These are phyloP conservation scores for Alviniconcha marisindica DNA, from an alignment of 1,140 invertebrate species.

Conservation along the genomic window DNA sequence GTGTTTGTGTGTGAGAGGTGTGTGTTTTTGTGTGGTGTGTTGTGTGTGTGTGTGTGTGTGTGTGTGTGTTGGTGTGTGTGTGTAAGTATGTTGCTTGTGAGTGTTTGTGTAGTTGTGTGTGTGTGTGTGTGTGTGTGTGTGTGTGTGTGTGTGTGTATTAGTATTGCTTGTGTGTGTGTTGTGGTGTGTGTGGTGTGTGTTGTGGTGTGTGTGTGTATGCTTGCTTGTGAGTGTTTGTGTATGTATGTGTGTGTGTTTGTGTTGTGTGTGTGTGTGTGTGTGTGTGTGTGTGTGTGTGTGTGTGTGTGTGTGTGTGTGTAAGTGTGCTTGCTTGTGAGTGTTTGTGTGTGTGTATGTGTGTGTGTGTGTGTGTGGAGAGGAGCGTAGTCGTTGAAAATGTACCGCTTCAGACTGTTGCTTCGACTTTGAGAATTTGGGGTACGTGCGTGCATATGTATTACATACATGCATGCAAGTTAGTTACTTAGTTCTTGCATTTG, in stretches of 20 bases:
- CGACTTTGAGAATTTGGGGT: not conserved
- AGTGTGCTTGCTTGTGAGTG: not conserved
- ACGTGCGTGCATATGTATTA: not conserved
- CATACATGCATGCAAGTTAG: too few species aligned
- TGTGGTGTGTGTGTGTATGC: not conserved
- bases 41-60: not conserved
- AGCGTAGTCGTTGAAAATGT: not conserved
- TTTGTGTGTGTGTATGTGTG: not conserved
- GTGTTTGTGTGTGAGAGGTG: too few species aligned
- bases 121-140: not conserved
- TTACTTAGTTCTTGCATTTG: too few species aligned
- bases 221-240: not conserved
- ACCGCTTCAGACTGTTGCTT: not conserved
- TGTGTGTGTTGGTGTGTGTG: not conserved
- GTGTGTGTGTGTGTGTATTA: not conserved
- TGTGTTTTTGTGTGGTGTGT: too few species aligned
- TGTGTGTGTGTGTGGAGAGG: not conserved
- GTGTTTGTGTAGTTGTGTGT: not conserved
- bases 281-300: not conserved
- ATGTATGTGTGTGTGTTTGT: not conserved
- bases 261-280: not conserved
- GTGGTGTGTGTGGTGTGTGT: too few species aligned
- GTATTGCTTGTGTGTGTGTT: too few species aligned
- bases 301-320: not conserved
- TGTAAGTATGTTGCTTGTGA: not conserved